phyloP scores from a whole-genome alignment of 2,113 vertebrate genomes.

The Nymphicus hollandicus region DNA sequence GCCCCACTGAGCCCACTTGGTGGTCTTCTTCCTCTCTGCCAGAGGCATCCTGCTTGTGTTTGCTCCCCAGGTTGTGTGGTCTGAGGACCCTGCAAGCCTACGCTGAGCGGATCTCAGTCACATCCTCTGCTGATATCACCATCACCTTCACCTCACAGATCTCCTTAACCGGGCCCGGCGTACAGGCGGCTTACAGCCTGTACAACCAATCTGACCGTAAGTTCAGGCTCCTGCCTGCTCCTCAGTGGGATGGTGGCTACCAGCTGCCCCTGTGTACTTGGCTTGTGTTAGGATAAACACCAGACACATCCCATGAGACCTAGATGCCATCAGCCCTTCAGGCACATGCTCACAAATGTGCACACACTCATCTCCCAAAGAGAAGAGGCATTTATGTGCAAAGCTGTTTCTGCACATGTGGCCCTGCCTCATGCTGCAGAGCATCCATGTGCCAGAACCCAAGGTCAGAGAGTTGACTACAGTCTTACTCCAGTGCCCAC shows the following conservation, averaged over 20 bases:
- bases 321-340: background rate
- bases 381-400: background rate
- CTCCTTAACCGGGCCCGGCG: slow-evolving; percentile 87
- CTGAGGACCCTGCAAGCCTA: slow-evolving; percentile 83
- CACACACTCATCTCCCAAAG: background rate
- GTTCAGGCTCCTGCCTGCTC: slow-evolving; percentile 16
- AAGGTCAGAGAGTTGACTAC: background rate
- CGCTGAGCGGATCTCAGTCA: slow-evolving; percentile 78
- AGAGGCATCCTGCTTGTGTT: background rate
- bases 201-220: slow-evolving; percentile 93
- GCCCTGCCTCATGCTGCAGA: background rate
- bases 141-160: slow-evolving; percentile 87
- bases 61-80: slow-evolving; percentile 82
- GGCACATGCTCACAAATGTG: background rate
- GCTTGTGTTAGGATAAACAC: background rate
- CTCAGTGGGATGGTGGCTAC: background rate
- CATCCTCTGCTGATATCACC: slow-evolving; percentile 72
- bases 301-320: accelerated
- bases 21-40: background rate
- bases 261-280: background rate
- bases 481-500: background rate
- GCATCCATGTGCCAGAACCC: background rate
- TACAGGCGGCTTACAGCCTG: slow-evolving; percentile 84
- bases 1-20: accelerated
- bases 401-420: background rate